Conservation (phyloP, 2,113 vertebrate genomes). For the Athene cunicularia region DNA sequence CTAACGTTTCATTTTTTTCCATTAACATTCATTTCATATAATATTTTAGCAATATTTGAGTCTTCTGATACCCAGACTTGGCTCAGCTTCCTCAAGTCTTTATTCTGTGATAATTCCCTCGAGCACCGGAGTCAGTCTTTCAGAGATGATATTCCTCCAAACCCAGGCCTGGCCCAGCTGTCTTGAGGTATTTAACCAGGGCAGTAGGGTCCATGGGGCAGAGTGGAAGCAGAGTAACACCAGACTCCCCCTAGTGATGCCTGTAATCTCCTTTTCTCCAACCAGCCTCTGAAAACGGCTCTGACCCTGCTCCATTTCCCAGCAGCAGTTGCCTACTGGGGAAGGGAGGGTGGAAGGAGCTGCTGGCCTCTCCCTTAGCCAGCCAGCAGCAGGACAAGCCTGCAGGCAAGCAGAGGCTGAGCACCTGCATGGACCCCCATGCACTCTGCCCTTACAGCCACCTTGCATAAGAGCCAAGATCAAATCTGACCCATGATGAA, state of each 20-base stretch:
- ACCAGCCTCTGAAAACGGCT: rapidly evolving
- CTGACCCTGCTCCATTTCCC: neutral
- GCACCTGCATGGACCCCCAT: rapidly evolving
- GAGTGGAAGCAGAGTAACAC: neutral
- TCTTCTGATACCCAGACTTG: neutral
- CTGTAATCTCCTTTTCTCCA: neutral
- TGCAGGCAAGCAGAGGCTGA: neutral
- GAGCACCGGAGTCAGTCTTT: neutral
- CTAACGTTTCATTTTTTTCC: neutral
- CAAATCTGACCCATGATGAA: neutral
- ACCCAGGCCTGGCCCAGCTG: neutral
- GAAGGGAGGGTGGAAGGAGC: neutral
- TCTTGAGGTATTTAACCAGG: neutral
- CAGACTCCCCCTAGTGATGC: neutral
- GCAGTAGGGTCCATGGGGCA: neutral
- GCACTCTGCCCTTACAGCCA: neutral
- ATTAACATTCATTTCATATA: neutral
- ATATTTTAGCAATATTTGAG: neutral
- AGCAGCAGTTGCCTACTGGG: neutral
- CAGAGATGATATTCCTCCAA: neutral
- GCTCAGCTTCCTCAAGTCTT: neutral
- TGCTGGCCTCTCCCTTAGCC: neutral
- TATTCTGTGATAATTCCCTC: neutral
- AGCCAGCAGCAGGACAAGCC: neutral
- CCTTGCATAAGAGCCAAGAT: neutral